Conservation (phyloP, 1,140 invertebrate genomes). For the Bicyclus anynana region DNA sequence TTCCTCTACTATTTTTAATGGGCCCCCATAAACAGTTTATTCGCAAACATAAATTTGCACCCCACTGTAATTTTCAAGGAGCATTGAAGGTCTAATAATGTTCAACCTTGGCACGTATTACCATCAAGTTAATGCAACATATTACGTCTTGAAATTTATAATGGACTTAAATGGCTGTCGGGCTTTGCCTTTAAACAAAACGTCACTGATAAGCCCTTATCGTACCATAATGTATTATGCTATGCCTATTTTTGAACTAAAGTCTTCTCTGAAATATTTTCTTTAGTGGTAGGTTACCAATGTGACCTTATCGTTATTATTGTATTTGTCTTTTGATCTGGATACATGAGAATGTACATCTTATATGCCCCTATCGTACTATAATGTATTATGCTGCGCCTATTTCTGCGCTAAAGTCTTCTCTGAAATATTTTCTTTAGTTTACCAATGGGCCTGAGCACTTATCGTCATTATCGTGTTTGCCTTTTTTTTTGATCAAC, state of each 20-base stretch:
- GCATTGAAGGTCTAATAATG: constrained; percentile 34
- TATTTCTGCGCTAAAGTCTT: neutral
- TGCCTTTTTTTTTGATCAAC: no score
- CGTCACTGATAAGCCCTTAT: constrained; percentile 27
- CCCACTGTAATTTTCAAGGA: constrained; percentile 28
- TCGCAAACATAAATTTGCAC: constrained; percentile 25
- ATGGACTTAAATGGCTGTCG: constrained; percentile 25
- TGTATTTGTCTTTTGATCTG: no score
- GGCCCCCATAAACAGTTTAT: constrained; percentile 3
- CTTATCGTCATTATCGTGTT: no score
- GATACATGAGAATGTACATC: no score
- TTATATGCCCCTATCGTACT: neutral
- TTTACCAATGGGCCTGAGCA: no score
- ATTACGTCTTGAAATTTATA: constrained; percentile 28
- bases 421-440: neutral
- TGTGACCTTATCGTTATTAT: no score
- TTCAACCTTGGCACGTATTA: constrained; percentile 27
- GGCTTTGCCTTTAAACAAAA: constrained; percentile 27
- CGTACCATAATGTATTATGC: neutral
- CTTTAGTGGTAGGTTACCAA: no score
- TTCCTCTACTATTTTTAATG: constrained; percentile 4
- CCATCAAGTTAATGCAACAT: constrained; percentile 36
- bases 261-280: neutral
- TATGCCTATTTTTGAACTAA: no score
- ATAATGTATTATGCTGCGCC: neutral